Evolutionary conservation across 2,888 invertebrate species (phyloP).

Genomic region (Pollenia labialis): DNA sequence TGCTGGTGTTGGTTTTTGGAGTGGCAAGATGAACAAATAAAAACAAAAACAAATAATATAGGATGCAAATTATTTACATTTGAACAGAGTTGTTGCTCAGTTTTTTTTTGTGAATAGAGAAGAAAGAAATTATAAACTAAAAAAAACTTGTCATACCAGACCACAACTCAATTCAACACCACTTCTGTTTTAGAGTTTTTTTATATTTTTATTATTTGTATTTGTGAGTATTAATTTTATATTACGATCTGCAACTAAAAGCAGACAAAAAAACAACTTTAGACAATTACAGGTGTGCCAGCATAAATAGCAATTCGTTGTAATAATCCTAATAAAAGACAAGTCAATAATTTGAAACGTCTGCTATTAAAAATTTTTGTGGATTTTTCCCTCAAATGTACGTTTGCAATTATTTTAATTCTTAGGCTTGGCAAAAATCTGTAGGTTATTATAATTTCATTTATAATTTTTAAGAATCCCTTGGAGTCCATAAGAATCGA

Average conservation of each 20-base stretch:
- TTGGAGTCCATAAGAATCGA: too few relatives aligned
- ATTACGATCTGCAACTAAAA: conserved; percentile 18
- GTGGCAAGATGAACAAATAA: conserved; percentile 27
- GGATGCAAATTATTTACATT: conserved; percentile 52
- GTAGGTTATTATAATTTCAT: too few relatives aligned
- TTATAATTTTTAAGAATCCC: too few relatives aligned
- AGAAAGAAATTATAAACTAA: conserved; percentile 56
- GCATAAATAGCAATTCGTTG: conserved; percentile 43
- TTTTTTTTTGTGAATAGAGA: conserved; percentile 28
- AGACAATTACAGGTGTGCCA: conserved; percentile 49
- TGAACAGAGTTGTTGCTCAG: conserved; percentile 22
- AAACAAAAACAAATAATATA: conserved; percentile 12
- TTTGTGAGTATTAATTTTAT: conserved; percentile 24
- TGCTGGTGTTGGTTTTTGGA: conserved; percentile 17
- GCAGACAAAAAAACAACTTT: background rate
- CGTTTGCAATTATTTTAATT: background rate
- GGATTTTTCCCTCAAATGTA: background rate
- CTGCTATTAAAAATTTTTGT: conserved; percentile 8
- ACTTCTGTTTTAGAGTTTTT: background rate
- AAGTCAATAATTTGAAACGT: conserved; percentile 14
- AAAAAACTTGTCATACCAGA: conserved; percentile 64
- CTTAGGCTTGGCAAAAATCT: too few relatives aligned
- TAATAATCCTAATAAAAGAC: background rate
- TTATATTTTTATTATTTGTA: conserved; percentile 35
- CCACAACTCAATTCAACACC: conserved; percentile 35